These are phyloP conservation scores for Melanerpes aurifrons DNA, from an alignment of 2,113 vertebrate genomes.

Conservation along the genomic window DNA sequence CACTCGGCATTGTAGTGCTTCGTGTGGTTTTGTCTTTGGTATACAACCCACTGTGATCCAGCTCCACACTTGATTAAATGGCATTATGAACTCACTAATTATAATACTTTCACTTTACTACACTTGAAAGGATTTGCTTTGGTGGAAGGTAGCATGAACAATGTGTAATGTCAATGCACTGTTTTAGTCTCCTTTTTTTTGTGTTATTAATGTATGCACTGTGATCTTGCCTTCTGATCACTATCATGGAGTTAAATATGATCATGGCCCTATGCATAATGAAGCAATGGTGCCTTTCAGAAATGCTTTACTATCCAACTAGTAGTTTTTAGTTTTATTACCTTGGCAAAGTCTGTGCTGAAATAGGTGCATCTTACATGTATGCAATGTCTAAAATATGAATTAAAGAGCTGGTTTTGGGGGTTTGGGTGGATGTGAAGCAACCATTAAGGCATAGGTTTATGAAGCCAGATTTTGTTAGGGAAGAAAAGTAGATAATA, in stretches of 20 bases:
- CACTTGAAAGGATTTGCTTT: neutral
- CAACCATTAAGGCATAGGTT: neutral
- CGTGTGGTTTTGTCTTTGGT: conserved; percentile 56
- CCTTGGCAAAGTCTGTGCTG: neutral
- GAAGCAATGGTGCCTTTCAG: neutral
- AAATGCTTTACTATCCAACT: neutral
- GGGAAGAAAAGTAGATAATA: neutral
- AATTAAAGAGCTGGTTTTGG: neutral
- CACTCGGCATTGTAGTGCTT: neutral
- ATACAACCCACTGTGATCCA: conserved; percentile 13
- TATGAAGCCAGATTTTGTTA: neutral
- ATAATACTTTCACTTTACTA: conserved; percentile 36
- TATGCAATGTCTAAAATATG: neutral
- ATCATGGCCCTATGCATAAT: neutral
- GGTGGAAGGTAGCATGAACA: neutral
- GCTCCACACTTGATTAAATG: conserved; percentile 46
- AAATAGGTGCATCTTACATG: neutral
- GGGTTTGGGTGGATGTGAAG: neutral
- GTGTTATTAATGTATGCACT: neutral
- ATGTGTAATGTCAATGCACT: neutral
- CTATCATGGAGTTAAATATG: neutral
- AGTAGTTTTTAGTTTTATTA: neutral
- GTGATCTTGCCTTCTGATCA: neutral
- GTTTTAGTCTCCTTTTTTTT: neutral
- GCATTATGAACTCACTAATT: conserved; percentile 48